phyloP scores from a whole-genome alignment of 1,140 invertebrate genomes.

The Rhizoglyphus robini region DNA sequence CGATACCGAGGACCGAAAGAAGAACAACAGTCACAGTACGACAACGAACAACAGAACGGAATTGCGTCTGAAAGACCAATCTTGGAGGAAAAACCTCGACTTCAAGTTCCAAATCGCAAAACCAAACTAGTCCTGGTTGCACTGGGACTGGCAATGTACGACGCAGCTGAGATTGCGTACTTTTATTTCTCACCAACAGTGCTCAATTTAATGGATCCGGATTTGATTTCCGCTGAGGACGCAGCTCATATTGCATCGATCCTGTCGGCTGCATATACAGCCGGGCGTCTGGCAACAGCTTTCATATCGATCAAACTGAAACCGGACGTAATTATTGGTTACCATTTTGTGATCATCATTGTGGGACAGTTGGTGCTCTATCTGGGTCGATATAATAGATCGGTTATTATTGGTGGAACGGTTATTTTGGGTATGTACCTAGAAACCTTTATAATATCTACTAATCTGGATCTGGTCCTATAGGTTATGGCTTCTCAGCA shows the following conservation, averaged over 20 bases:
- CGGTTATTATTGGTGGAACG: not conserved
- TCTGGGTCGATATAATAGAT: not conserved
- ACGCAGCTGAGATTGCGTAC: slow-evolving; percentile 7
- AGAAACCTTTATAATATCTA: not conserved
- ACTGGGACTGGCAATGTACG: not conserved
- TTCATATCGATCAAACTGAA: slow-evolving; percentile 10
- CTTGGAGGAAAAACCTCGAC: not conserved
- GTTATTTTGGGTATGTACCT: slow-evolving; percentile 8
- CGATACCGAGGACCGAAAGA: not conserved
- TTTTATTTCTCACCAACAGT: not conserved
- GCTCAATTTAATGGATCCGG: not conserved
- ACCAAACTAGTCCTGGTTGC: not conserved
- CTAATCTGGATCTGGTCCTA: not conserved
- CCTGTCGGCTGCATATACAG: not conserved
- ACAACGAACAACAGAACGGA: not conserved
- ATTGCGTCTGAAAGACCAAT: not conserved
- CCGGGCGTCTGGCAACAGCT: slow-evolving; percentile 5
- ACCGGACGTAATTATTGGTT: slow-evolving; percentile 12
- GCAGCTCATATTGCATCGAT: slow-evolving; percentile 13
- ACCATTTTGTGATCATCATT: slow-evolving; percentile 17
- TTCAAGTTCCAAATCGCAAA: not conserved
- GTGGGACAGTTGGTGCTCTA: not conserved
- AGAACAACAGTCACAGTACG: no score
- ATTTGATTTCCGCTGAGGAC: not conserved
- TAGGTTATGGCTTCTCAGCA: slow-evolving; percentile 18